Evolutionary conservation across 2,113 vertebrate species (phyloP), one percentile per base, ranked within the genome.

Genomic region (Rhea americana): DNA sequence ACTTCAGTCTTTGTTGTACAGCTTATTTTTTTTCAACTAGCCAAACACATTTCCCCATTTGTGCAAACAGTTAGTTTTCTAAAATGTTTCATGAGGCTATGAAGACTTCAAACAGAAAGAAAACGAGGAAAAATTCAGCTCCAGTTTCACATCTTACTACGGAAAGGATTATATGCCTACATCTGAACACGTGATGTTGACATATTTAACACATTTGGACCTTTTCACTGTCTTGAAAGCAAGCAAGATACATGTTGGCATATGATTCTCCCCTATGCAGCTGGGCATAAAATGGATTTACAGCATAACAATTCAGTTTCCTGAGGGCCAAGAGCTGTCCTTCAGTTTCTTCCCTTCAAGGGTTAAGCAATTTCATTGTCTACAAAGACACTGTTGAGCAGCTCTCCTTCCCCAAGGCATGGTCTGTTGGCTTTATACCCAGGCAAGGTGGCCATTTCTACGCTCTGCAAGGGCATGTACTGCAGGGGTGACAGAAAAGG

Each of bases 191-290:
- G 13, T 24, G 68, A 19, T 39, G 50, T 2, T 30, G 41, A 55
- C 2, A 13, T 9, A 1, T 7, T 86, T 55, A n/a, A 45, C 11
- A 59, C 4, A 25, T 8, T 9, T 39, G 1, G 2, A 22, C 39
- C 30, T 30, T 70, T 47, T 4, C 28, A 55, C 8, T 43, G 28
- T 22, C 25, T 7, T 24, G 5, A 74, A 81, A 82, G 65, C 24
- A 19, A 2, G 26, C 12, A 21, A 50, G 16, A 80, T 77, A 50
- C 37, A 20, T 51, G 4, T 18, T 32, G 68, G 5, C 9, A 17
- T 48, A 77, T 58, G 21, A 63, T 5, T 14, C 26, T 65, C 63
- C 4, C 21, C 39, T 24, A 39, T 15, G 6, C 32, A 72, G 68
- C 11, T 9, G 13, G 41, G 70, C 67, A 9, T 3, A 80, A 85